Conservation (phyloP, 2,797 vertebrate species). For the Schizopygopsis malacanthus region DNA sequence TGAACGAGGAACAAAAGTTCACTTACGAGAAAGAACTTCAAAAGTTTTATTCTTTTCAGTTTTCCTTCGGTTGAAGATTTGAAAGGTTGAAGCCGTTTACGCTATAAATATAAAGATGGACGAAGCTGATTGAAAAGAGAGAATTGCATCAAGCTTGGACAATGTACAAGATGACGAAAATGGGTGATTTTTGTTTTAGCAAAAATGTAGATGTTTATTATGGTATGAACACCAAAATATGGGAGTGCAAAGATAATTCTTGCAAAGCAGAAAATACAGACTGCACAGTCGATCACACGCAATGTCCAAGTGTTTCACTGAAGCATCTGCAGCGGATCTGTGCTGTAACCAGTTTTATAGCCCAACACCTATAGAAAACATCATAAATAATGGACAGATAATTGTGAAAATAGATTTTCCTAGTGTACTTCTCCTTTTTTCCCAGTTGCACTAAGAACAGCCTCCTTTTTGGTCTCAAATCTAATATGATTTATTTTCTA, state of each 20-base stretch:
- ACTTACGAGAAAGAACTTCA: slow-evolving; percentile 44
- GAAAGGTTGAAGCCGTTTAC: neutral
- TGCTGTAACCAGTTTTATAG: slow-evolving; percentile 40
- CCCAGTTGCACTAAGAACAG: slow-evolving; percentile 17
- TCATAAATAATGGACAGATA: slow-evolving; percentile 43
- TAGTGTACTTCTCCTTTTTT: slow-evolving; percentile 10
- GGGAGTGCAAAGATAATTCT: neutral
- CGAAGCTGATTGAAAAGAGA: neutral
- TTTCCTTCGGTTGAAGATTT: slow-evolving; percentile 23
- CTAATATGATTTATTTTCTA: slow-evolving; percentile 49
- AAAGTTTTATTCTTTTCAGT: slow-evolving; percentile 47
- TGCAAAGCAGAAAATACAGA: neutral
- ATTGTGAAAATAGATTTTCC: slow-evolving; percentile 34
- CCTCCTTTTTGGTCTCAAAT: slow-evolving; percentile 30
- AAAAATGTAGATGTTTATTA: neutral
- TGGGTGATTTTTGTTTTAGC: neutral
- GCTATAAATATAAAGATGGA: neutral
- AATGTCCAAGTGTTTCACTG: neutral
- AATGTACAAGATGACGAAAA: neutral
- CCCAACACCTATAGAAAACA: slow-evolving; percentile 23
- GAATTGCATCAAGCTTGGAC: neutral
- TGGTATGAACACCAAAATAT: neutral
- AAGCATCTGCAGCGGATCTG: neutral
- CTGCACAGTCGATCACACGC: neutral
- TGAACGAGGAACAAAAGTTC: slow-evolving; percentile 47